Evolutionary conservation across 2,888 invertebrate species (phyloP), one percentile per base, ranked within the genome.

Genomic region (Andrena fulva): DNA sequence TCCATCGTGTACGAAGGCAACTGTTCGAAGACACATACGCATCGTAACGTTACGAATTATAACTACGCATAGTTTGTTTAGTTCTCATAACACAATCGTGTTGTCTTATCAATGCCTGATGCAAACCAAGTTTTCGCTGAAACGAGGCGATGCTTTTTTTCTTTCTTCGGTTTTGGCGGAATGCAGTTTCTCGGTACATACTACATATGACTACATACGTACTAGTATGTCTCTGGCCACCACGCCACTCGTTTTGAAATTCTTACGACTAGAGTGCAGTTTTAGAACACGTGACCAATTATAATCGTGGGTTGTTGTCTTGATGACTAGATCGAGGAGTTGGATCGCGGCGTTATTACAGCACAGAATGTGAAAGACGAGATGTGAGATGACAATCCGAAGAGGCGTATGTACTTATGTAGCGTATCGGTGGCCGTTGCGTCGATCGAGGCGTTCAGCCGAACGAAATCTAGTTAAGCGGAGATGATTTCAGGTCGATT

Each of bases 11-110:
- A 89, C 86, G 84, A 92, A 92, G 92, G 92, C 92, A 92, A 90
- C 89, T 90, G 90, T 90, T 90, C 82, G 84, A 92, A 91, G 91
- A 91, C 91, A 91, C 90, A 80, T 90, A 87, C 83, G 82, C 87
- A 79, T 80, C 50, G 66, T 75, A 63, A 69, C 63, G 73, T 77
- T 67, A 71, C 72, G 68, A 50, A 63, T 68, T 12, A 35, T 24
- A 56, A 67, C 50, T 70, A 73, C 62, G 66, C 68, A 31, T 27
- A 48, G 29, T 35, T 63, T 50, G n/a, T 62, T 56, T 4, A 10
- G 24, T 56, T 56, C 10, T 67, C 35, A 67, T 48, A 35, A 54
- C 66, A 35, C 27, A 27, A 27, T n/a, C 33, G 2, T 42, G 31
- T 10, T 12, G 4, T 42, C 16, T 42, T 12, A 59, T n/a, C 52